A percentile compares a stretch with the other conserved stretches of the same genome.
Conservation (phyloP, 1,140 invertebrate genomes). For the Sminthurinus signatus region DNA sequence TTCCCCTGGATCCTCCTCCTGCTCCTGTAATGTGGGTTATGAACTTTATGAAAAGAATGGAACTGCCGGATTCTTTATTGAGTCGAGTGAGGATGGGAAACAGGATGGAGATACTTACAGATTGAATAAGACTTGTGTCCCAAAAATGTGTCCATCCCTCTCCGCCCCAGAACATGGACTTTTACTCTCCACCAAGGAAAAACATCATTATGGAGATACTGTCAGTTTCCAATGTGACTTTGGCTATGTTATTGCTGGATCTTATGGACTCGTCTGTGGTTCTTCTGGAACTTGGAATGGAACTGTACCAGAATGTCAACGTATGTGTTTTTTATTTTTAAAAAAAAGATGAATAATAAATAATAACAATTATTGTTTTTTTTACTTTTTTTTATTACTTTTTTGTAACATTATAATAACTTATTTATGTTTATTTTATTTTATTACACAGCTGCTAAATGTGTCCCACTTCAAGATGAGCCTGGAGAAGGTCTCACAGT, state of each 20-base stretch:
- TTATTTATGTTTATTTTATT: too few species aligned
- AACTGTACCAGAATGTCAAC: conserved; percentile 83
- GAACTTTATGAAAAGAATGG: conserved; percentile 84
- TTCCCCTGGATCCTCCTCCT: conserved; percentile 62
- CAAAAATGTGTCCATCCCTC: conserved; percentile 77
- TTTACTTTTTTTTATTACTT: not conserved
- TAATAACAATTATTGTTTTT: too few species aligned
- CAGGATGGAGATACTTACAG: conserved; percentile 81
- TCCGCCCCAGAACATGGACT: conserved; percentile 81
- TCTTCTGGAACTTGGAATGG: conserved; percentile 91
- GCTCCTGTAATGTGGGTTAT: conserved; percentile 85
- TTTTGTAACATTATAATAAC: too few species aligned
- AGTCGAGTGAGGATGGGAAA: conserved; percentile 73
- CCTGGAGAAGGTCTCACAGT: conserved; percentile 75
- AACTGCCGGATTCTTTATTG: conserved; percentile 80
- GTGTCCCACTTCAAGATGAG: conserved; percentile 80
- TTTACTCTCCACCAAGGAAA: conserved; percentile 69
- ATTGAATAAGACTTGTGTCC: conserved; percentile 91
- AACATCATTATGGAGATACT: conserved; percentile 83
- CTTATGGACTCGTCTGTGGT: conserved; percentile 74
- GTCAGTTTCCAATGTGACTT: conserved; percentile 91
- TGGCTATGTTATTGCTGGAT: conserved; percentile 85
- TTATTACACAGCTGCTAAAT: conserved; percentile 65
- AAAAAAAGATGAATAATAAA: not conserved
- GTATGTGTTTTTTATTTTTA: conserved; percentile 48